These are phyloP conservation scores for Pelusios castaneus DNA, from an alignment of 2,113 vertebrate genomes.

Conservation along the genomic window DNA sequence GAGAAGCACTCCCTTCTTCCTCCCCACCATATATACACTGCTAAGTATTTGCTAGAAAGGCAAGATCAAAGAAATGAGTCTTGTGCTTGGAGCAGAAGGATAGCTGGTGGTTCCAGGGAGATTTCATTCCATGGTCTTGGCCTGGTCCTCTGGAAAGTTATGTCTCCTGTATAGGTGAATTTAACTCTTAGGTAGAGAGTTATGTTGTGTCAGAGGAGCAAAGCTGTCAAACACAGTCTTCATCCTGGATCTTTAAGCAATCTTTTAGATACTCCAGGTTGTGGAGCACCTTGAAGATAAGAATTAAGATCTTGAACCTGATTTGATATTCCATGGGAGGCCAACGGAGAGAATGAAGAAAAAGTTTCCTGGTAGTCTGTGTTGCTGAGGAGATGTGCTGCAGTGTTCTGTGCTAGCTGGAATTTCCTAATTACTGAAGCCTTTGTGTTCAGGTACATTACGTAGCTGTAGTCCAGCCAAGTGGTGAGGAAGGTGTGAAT, in stretches of 20 bases:
- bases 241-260: background rate
- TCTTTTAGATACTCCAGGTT: background rate
- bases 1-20: no score
- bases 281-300: background rate
- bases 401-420: background rate
- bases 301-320: background rate
- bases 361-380: no score
- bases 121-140: accelerated
- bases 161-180: background rate
- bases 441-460: background rate
- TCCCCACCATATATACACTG: no score
- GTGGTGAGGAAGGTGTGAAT: background rate
- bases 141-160: background rate
- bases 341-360: background rate
- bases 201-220: background rate
- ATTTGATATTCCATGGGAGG: accelerated
- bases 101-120: background rate
- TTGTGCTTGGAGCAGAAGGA: background rate
- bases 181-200: no score
- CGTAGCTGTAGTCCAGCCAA: background rate
- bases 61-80: background rate
- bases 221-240: background rate
- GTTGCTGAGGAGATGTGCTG: background rate
- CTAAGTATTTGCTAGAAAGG: no score
- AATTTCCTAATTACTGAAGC: background rate